Conservation (phyloP, 35 echinoderm and acorn worm genomes). For the Stichopus chloronotus region DNA sequence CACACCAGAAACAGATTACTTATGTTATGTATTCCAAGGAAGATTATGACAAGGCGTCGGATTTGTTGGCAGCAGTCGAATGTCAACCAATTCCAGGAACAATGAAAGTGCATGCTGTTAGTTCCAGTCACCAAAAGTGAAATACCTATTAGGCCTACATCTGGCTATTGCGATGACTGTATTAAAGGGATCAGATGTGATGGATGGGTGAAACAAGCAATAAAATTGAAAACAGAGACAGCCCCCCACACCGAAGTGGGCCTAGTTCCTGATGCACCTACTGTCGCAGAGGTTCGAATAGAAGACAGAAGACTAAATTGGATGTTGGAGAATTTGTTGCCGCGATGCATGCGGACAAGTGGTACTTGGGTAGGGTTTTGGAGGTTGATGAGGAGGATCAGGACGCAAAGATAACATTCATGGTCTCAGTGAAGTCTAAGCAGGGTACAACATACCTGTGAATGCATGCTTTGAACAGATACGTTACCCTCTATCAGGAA, state of each 20-base stretch:
- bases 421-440: slow-evolving; percentile 53
- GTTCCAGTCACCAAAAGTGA: slow-evolving; percentile 19
- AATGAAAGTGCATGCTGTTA: slow-evolving; percentile 65
- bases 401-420: slow-evolving; percentile 67
- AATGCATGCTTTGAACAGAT: slow-evolving; percentile 21
- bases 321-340: slow-evolving; percentile 41
- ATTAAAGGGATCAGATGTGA: slow-evolving; percentile 41
- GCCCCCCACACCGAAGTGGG: slow-evolving; percentile 1
- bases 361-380: slow-evolving; percentile 54
- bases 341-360: slow-evolving; percentile 17
- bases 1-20: slow-evolving; percentile 33
- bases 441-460: slow-evolving; percentile 28
- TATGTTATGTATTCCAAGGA: slow-evolving; percentile 65
- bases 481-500: neutral
- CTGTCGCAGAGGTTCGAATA: slow-evolving; percentile 10
- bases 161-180: slow-evolving; percentile 62
- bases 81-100: slow-evolving; percentile 57
- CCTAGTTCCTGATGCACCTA: neutral
- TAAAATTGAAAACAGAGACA: slow-evolving; percentile 8
- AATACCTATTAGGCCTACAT: slow-evolving; percentile 37
- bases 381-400: slow-evolving; percentile 57
- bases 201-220: slow-evolving; percentile 52
- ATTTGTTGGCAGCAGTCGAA: slow-evolving; percentile 9
- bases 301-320: slow-evolving; percentile 24
- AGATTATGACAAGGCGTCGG: slow-evolving; percentile 51